Conservation (phyloP, 2,113 vertebrate species). For the Arizona elegans region DNA sequence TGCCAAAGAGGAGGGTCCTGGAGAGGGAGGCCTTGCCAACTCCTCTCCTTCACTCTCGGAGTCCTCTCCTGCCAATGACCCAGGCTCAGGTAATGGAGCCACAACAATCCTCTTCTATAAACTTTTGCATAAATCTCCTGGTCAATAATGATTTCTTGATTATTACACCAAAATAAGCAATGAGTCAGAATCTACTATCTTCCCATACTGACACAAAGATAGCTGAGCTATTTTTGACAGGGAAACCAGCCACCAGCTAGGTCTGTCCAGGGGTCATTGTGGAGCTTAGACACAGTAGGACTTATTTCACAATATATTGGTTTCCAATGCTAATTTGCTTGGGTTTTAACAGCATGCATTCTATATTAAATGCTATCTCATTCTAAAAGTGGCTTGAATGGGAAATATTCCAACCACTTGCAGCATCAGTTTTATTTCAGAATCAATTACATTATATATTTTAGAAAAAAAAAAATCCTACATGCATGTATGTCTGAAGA, state of each 20-base stretch:
- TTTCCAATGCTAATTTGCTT: neutral
- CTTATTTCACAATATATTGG: neutral
- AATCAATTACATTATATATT: neutral
- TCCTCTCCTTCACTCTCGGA: too few species aligned
- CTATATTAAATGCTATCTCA: neutral
- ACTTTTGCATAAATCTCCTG: too few species aligned
- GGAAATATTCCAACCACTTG: neutral
- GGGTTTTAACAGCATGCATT: slow-evolving; percentile 27
- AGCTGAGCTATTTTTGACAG: neutral
- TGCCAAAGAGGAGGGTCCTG: too few species aligned
- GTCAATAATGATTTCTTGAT: too few species aligned
- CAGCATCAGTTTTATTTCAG: neutral
- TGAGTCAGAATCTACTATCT: too few species aligned
- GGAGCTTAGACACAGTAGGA: neutral
- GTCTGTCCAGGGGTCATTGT: neutral
- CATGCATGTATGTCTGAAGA: neutral
- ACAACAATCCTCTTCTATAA: too few species aligned
- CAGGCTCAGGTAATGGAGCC: too few species aligned
- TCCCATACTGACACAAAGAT: neutral
- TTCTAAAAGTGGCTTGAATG: neutral
- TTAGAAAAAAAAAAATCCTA: neutral
- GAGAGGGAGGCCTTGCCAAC: too few species aligned
- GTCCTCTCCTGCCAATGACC: too few species aligned
- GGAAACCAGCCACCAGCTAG: neutral
- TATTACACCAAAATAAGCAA: too few species aligned